Base-by-base conservation (phyloP, 2,797 vertebrate species). In the Eulemur coronatus region DNA sequence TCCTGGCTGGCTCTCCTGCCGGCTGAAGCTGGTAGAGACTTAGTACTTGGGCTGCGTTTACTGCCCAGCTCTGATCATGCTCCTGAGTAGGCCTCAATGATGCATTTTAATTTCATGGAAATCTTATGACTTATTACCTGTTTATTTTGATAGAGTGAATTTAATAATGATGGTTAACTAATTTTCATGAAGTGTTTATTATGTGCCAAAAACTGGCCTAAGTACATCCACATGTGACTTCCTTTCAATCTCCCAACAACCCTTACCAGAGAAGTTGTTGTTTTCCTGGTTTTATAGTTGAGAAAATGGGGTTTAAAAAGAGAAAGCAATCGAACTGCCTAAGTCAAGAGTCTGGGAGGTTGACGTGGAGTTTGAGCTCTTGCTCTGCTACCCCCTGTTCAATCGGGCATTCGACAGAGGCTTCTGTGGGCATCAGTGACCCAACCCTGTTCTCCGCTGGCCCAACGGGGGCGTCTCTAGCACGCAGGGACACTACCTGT, bases 241-340 rank as follows among this genome's bases (percentile, higher is more conserved):
- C 90, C 97, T 97, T 97, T 92, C 63, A 96, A 96, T 97, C 63
- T 89, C 91, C 91, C 93, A 88, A 4, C 33, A 1, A 11, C 89
- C 43, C 69, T 59, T 33, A 67, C 17, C 15, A 63, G 87, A 87
- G 69, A 87, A 89, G 73, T 86, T 76, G 0, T n/a, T 73, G 95
- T 96, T 98, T 97, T 97, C 88, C 95, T 93, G 88, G 55, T 97
- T 98, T 98, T 95, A 75, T 76, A 91, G 87, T 95, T 96, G 89
- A 96, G 82, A 78, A 96, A 97, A 96, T 48, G 93, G 95, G 87
- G 35, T 30, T 87, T 76, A 91, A 94, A 97, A 97, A 93, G 79
- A 97, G 93, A 96, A 97, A 59, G 11, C 17, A 14, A 28, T 33
- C 26, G 33, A 0, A 76, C 57, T 76, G 50, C 57, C 69, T 48